Conservation (phyloP, 2,888 invertebrate genomes). For the Athalia cordata region DNA sequence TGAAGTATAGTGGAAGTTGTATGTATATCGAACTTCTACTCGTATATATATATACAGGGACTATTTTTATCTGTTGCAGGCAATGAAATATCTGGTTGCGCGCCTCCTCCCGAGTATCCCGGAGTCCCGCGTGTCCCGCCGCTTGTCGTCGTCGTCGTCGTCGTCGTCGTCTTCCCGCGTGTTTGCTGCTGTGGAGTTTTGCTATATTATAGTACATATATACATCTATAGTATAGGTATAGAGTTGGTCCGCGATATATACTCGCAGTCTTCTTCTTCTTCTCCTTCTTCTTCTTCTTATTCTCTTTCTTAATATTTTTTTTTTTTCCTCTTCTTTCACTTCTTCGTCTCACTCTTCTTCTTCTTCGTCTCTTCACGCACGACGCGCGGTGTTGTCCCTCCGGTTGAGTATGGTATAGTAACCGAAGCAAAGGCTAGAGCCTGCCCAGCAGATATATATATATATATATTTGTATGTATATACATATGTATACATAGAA, state of each 20-base stretch:
- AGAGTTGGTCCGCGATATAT: too few species aligned
- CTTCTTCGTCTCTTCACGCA: conserved; percentile 4
- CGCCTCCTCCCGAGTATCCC: conserved; percentile 47
- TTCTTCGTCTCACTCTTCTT: conserved; percentile 38
- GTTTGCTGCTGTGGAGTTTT: too few species aligned
- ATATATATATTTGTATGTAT: neutral
- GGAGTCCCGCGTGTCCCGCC: conserved; percentile 28
- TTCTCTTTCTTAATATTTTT: neutral
- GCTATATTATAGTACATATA: too few species aligned
- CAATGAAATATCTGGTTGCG: conserved; percentile 68
- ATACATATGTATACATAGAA: conserved; percentile 58
- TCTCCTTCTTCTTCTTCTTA: neutral
- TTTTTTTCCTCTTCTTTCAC: neutral
- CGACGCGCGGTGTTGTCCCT: conserved; percentile 5
- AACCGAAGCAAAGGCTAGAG: too few species aligned
- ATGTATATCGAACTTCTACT: conserved; percentile 22
- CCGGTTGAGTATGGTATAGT: neutral
- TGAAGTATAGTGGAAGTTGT: conserved; percentile 7
- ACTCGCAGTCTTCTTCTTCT: too few species aligned
- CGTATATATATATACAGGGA: conserved; percentile 42
- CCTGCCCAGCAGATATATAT: too few species aligned
- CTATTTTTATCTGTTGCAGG: conserved; percentile 65
- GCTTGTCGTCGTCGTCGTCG: neutral
- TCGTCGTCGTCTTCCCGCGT: too few species aligned
- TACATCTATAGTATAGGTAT: too few species aligned